Conservation (phyloP, 92 coral and sea anemone genomes). For the Heteractis magnifica region DNA sequence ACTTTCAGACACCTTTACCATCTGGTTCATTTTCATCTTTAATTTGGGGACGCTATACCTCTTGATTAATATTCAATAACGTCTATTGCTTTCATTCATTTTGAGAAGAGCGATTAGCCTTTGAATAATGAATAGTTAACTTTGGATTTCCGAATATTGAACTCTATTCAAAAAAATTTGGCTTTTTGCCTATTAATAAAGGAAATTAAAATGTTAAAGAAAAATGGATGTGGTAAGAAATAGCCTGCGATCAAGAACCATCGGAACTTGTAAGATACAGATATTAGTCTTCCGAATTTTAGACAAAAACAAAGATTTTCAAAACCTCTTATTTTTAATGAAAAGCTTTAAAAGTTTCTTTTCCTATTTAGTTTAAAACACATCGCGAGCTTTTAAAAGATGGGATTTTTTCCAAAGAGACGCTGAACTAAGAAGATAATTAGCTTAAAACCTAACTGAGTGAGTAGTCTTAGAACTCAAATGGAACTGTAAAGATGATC, state of each 20-base stretch:
- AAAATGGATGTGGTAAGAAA: no score
- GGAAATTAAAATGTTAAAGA: not conserved
- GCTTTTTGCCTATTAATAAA: not conserved
- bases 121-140: slow-evolving; percentile 6
- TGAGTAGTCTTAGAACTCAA: not conserved
- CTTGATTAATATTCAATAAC: not conserved
- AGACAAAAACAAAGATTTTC: not conserved
- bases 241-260: not conserved
- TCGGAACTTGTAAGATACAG: no score
- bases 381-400: not conserved
- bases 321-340: not conserved
- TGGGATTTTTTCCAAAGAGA: not conserved
- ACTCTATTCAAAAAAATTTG: not conserved
- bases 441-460: slow-evolving; percentile 2
- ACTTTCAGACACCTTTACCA: not conserved
- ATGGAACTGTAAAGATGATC: not conserved
- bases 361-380: not conserved
- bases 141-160: not conserved
- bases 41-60: not conserved
- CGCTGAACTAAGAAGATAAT: not conserved
- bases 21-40: not conserved
- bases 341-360: not conserved
- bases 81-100: not conserved
- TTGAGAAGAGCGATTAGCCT: not conserved
- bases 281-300: not conserved